Percentiles rank a stretch among this genome's conserved stretches.
These are phyloP conservation scores for Fulica atra DNA, from an alignment of 2,113 vertebrate species.

Conservation along the genomic window DNA sequence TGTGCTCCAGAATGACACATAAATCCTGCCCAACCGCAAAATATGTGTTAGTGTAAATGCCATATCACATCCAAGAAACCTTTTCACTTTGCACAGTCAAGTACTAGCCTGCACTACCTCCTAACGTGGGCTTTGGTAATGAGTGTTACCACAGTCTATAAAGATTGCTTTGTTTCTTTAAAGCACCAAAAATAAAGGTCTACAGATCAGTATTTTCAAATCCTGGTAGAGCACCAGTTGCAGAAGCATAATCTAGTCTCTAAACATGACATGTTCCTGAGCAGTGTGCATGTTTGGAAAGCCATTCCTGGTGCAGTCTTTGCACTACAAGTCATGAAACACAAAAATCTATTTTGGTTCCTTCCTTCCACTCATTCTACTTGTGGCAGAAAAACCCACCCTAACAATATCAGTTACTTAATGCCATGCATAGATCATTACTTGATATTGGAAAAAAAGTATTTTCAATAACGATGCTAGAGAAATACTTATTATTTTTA, in stretches of 20 bases:
- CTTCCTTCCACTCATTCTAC: neutral
- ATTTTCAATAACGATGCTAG: neutral
- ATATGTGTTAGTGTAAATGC: neutral
- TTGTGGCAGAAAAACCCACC: neutral
- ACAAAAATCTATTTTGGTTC: neutral
- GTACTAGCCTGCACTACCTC: neutral
- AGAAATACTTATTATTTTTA: neutral
- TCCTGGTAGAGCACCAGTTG: neutral
- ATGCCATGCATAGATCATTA: neutral
- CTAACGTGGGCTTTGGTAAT: accelerated
- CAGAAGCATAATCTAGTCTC: neutral
- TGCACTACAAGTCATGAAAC: neutral
- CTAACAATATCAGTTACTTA: neutral
- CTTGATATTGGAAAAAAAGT: neutral
- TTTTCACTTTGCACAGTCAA: neutral
- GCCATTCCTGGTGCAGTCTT: neutral
- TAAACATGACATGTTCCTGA: neutral
- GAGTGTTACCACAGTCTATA: neutral
- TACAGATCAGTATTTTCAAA: neutral
- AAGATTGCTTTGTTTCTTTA: neutral
- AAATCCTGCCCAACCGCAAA: neutral
- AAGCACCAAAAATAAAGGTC: neutral
- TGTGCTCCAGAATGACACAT: neutral
- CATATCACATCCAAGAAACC: neutral
- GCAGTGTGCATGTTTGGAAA: neutral